A percentile compares a stretch with the other conserved stretches of the same genome.
Evolutionary conservation across 2,888 invertebrate genomes (phyloP).

Genomic region (Agonum fuliginosum): DNA sequence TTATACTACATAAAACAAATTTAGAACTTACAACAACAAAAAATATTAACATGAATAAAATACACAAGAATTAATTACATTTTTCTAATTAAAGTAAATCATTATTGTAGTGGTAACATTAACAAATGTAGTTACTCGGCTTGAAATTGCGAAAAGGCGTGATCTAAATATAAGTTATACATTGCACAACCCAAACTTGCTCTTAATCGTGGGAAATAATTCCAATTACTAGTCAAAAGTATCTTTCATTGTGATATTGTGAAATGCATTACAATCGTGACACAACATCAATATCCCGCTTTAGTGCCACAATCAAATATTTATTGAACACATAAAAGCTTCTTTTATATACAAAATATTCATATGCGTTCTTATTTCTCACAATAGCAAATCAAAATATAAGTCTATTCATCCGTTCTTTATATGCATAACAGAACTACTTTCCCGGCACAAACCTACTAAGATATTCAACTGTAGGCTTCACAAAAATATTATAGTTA

Average conservation of each 20-base stretch:
- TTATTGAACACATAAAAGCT: slow-evolving; percentile 20
- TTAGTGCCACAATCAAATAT: slow-evolving; percentile 8
- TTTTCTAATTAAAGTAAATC: no score
- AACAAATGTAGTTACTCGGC: no score
- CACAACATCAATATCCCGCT: not conserved
- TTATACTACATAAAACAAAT: not conserved
- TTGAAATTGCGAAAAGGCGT: no score
- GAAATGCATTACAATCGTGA: no score
- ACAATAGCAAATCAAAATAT: slow-evolving; percentile 24
- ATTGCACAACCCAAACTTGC: no score
- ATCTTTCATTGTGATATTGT: no score
- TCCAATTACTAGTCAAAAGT: no score
- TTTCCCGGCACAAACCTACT: slow-evolving; percentile 6
- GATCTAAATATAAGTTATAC: no score
- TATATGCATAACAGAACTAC: slow-evolving; percentile 15
- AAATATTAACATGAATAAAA: no score
- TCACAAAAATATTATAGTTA: slow-evolving; percentile 13
- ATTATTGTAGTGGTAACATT: no score
- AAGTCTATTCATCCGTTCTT: slow-evolving; percentile 1
- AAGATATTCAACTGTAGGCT: slow-evolving; percentile 30
- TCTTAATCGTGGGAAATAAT: no score
- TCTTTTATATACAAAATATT: not conserved
- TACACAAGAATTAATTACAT: no score
- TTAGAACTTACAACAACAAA: not conserved
- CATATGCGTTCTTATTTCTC: slow-evolving; percentile 7